A percentile compares a stretch with the other conserved stretches of the same genome.
Evolutionary conservation across 2,797 vertebrate genomes (phyloP).

Genomic region (Tokudaia tokunoshimensis): DNA sequence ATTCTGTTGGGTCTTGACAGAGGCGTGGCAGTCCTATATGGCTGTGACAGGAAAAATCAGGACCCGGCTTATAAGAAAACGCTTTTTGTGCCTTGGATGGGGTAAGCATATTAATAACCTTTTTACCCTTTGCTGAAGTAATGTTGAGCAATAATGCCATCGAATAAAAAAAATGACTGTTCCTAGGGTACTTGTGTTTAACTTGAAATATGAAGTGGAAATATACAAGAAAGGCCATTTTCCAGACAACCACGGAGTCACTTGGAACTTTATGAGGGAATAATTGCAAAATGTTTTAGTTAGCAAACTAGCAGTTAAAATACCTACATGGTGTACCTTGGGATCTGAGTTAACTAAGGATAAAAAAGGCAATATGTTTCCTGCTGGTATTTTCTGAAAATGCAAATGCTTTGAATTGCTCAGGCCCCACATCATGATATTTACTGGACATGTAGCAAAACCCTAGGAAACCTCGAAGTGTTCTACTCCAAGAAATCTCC

Average conservation of each 20-base stretch:
- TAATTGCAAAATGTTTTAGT: not conserved
- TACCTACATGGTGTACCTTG: not conserved
- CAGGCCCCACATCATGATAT: not conserved
- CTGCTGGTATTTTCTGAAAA: conserved; percentile 24
- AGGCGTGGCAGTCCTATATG: conserved; percentile 99
- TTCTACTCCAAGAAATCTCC: not conserved
- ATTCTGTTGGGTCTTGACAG: conserved; percentile 99
- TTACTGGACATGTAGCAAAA: not conserved
- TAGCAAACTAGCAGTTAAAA: not conserved
- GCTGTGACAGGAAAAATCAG: conserved; percentile 99
- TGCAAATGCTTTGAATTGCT: not conserved
- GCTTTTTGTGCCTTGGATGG: conserved; percentile 99
- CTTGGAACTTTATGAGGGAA: conserved; percentile 45
- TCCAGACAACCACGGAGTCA: not conserved
- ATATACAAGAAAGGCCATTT: not conserved
- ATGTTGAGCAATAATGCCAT: not conserved
- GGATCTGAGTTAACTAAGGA: not conserved
- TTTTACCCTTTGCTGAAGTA: not conserved
- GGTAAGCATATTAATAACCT: conserved; percentile 90
- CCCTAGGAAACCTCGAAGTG: not conserved
- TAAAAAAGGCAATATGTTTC: not conserved
- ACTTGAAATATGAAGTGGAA: conserved; percentile 16
- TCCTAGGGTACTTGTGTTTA: not conserved
- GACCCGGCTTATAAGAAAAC: conserved; percentile 98
- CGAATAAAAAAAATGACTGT: not conserved